Base-by-base conservation (phyloP, 2,888 invertebrate genomes). In the Rhorus exstirpatorius region DNA sequence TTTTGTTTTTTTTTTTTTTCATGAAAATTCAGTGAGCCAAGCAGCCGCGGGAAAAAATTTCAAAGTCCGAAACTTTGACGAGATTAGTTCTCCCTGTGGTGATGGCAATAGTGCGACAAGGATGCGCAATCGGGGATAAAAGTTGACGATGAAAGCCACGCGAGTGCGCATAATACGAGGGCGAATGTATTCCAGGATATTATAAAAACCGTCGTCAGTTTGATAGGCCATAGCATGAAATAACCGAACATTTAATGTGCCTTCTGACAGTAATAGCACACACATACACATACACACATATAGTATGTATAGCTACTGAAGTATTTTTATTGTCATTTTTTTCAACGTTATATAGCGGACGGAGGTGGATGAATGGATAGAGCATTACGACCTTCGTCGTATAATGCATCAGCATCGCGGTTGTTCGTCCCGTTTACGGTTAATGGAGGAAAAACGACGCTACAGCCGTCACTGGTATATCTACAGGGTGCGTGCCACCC, bases 381-480 rank as follows among this genome's bases (percentile, higher is more conserved):
- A 53, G 12, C 24, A 12, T 26, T 12, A 55, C 24, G 55, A 55
- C 55, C 55, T 3, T 26, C 12, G 26, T 26, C 55, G 26, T 58
- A 44, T 58, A 31, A 71, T 71, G 21, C 60, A 68, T 60, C 67
- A 46, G 35, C n/a, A 24, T 49, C 51, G 63, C 35, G 76, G 24
- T 65, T 31, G 49, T 17, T 26, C 46, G 14, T 51, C 51, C 49
- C 24, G 24, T 58, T 74, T 31, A 51, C 65, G 71, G 49, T 60
- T 79, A 79, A 79, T 71, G 65, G 60, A 38, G 58, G 72, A 60
- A 49, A 65, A 72, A 35, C 61, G 58, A 79, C 35, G 46, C 55
- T 71, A 67, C 38, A 51, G 12, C 46, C 58, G 26, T 8, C 14
- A 44, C 31, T 41, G 6, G n/a, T 41, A 31, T 19, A 31, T 19